These are phyloP conservation scores for Yponomeuta evonymella DNA, from an alignment of 2,888 invertebrate species.

Conservation along the genomic window DNA sequence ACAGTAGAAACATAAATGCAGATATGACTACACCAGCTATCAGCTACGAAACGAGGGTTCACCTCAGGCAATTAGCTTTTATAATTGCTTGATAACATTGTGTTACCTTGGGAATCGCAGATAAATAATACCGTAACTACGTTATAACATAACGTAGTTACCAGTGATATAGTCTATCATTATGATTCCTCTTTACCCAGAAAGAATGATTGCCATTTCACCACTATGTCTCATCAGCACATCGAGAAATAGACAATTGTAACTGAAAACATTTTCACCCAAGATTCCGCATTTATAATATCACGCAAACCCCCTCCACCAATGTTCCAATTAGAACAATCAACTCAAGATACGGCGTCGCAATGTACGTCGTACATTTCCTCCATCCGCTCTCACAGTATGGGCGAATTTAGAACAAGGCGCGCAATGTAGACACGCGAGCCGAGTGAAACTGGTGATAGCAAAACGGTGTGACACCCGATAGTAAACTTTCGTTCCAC, in stretches of 20 bases:
- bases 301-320: constrained; percentile 2
- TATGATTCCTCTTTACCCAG: not conserved
- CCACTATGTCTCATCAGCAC: not conserved
- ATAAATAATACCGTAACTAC: not conserved
- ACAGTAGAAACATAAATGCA: not conserved
- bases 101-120: not conserved
- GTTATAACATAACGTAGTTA: not conserved
- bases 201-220: not conserved
- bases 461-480: constrained; percentile 5
- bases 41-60: not conserved
- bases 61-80: not conserved
- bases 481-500: constrained; percentile 35
- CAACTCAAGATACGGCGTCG: not conserved
- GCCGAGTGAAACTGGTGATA: not conserved
- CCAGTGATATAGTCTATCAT: not conserved
- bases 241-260: constrained; percentile 4
- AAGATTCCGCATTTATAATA: constrained; percentile 6
- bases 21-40: not conserved
- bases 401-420: not conserved
- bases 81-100: not conserved
- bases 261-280: constrained; percentile 4
- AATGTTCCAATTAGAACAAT: not conserved
- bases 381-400: not conserved
- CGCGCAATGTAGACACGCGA: constrained; percentile 2
- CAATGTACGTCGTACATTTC: constrained; percentile 6